A percentile compares a stretch with the other conserved stretches of the same genome.
These are phyloP conservation scores for Halisarca cf. caerulea DNA, from an alignment of 37 sponge, comb jelly and placozoan species.

Conservation along the genomic window DNA sequence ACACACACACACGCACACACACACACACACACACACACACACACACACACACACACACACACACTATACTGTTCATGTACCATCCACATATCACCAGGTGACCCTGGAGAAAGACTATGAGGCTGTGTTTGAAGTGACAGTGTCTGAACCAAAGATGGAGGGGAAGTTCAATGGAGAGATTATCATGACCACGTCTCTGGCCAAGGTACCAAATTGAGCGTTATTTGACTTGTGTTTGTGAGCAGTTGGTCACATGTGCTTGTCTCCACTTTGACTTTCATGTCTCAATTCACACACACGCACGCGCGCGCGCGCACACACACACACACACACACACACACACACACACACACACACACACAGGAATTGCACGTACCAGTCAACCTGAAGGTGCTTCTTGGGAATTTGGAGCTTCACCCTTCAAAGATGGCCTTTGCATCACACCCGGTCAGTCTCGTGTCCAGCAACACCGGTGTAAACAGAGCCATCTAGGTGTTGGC, in stretches of 20 bases:
- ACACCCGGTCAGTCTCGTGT: constrained; percentile 37
- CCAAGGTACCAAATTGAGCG: constrained; percentile 27
- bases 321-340: too few relatives aligned
- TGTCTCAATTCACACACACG: too few relatives aligned
- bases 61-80: background rate
- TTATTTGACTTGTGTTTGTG: too few relatives aligned
- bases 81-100: constrained; percentile 26
- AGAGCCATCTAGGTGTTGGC: too few relatives aligned
- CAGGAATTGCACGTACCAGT: constrained; percentile 23
- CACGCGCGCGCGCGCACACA: too few relatives aligned
- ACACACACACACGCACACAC: background rate
- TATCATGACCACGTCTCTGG: constrained; percentile 53
- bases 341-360: too few relatives aligned
- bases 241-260: too few relatives aligned
- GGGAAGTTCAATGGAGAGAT: constrained; percentile 67
- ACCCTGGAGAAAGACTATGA: constrained; percentile 36
- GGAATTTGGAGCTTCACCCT: constrained; percentile 45
- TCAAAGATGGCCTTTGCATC: constrained; percentile 32
- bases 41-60: background rate
- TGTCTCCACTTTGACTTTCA: too few relatives aligned
- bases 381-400: constrained; percentile 48
- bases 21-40: constrained; percentile 12
- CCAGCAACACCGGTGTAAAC: too few relatives aligned
- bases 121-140: constrained; percentile 51
- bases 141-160: constrained; percentile 47